Percentiles rank a stretch among this genome's conserved stretches.
These are phyloP conservation scores for Diarsia mendica DNA, from an alignment of 2,888 invertebrate genomes.

Conservation along the genomic window DNA sequence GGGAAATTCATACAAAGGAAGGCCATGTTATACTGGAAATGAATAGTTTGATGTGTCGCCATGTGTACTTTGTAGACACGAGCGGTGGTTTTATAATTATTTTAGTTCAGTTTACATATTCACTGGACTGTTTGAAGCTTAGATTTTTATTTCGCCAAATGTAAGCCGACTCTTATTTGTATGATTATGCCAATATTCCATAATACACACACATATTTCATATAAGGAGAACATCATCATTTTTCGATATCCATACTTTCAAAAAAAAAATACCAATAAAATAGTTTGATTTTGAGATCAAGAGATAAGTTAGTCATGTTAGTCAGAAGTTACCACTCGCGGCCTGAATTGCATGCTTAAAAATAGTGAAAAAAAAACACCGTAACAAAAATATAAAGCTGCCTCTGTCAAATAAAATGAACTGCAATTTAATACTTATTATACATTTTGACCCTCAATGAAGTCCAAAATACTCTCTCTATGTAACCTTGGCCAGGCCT, in stretches of 20 bases:
- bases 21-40: no score
- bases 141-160: slow-evolving; percentile 17
- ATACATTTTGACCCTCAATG: slow-evolving; percentile 44
- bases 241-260: slow-evolving; percentile 25
- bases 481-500: slow-evolving; percentile 33
- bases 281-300: slow-evolving; percentile 62
- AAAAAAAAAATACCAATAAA: slow-evolving; percentile 53
- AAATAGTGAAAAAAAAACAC: slow-evolving; percentile 32
- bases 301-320: slow-evolving; percentile 49
- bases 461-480: slow-evolving; percentile 44
- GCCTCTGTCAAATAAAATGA: slow-evolving; percentile 43
- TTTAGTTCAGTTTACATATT: slow-evolving; percentile 26
- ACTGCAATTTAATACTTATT: slow-evolving; percentile 36
- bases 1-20: no score
- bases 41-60: no score
- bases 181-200: slow-evolving; percentile 56
- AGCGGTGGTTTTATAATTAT: slow-evolving; percentile 10
- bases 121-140: slow-evolving; percentile 4
- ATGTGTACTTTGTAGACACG: not conserved
- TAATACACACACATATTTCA: slow-evolving; percentile 32
- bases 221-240: slow-evolving; percentile 19
- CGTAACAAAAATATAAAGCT: slow-evolving; percentile 64
- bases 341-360: slow-evolving; percentile 16
- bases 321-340: slow-evolving; percentile 43
- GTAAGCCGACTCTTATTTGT: slow-evolving; percentile 32